Evolutionary conservation across 2,888 invertebrate species (phyloP).

Genomic region (Ornithoptera priamus): DNA sequence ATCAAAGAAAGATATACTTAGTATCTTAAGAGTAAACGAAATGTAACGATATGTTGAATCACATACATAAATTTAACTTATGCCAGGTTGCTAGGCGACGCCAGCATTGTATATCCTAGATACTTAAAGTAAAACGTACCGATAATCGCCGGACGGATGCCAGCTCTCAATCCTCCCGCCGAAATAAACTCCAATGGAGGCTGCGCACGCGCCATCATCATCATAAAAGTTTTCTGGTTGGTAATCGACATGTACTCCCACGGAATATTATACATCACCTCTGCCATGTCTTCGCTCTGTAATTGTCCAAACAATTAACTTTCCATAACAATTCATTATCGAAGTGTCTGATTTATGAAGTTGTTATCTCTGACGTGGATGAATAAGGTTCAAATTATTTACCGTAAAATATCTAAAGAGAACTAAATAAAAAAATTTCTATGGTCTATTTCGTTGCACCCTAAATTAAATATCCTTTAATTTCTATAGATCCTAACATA

Average conservation of each 20-base stretch:
- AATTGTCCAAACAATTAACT: slow-evolving; percentile 20
- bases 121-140: slow-evolving; percentile 35
- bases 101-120: rapidly evolving
- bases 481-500: too few relatives aligned
- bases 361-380: too few relatives aligned
- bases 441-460: too few relatives aligned
- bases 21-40: too few relatives aligned
- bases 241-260: slow-evolving; percentile 46
- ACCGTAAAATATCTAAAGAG: too few relatives aligned
- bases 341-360: background rate
- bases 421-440: too few relatives aligned
- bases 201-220: slow-evolving; percentile 42
- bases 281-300: slow-evolving; percentile 44
- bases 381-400: too few relatives aligned
- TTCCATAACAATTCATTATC: background rate
- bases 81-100: background rate
- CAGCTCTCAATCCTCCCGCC: slow-evolving; percentile 46
- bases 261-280: slow-evolving; percentile 40
- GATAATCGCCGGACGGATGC: slow-evolving; percentile 44
- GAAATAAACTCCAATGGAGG: slow-evolving; percentile 41
- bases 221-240: slow-evolving; percentile 43
- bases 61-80: background rate
- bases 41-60: background rate
- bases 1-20: background rate
- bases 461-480: too few relatives aligned